phyloP scores from a whole-genome alignment of 2,113 vertebrate genomes.

The Tyrannus savana region DNA sequence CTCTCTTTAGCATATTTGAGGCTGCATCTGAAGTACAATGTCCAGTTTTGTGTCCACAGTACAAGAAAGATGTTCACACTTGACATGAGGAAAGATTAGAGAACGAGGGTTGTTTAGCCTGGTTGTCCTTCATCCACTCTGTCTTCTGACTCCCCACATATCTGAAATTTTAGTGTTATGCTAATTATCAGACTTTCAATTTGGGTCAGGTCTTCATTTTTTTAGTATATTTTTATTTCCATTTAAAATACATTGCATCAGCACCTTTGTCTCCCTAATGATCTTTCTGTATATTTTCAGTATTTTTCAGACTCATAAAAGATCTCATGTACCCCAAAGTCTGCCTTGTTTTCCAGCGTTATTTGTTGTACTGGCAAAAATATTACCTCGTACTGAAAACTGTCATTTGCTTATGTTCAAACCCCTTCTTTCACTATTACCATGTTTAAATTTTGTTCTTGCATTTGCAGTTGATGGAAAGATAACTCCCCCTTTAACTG shows the following conservation, averaged over 20 bases:
- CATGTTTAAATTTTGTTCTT: background rate
- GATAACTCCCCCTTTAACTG: slow-evolving; percentile 3
- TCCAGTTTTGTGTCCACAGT: background rate
- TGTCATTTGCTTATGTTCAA: background rate
- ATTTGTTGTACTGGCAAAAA: background rate
- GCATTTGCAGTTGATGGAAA: slow-evolving; percentile 55
- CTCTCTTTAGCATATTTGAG: background rate
- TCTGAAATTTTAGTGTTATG: background rate
- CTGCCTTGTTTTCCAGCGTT: background rate
- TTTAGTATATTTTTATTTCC: background rate
- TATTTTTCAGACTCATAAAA: background rate
- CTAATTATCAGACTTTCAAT: background rate
- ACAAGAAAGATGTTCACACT: background rate
- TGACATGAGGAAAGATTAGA: background rate
- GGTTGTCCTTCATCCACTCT: background rate
- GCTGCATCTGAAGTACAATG: background rate
- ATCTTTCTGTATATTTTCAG: background rate
- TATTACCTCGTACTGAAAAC: background rate
- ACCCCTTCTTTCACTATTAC: background rate
- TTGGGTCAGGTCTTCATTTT: background rate
- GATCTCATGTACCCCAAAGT: background rate
- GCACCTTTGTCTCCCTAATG: background rate
- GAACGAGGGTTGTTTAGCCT: background rate
- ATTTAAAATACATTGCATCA: background rate
- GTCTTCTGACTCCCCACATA: background rate